These are phyloP conservation scores for Camelus dromedarius DNA, from an alignment of 2,113 vertebrate species.

Conservation along the genomic window DNA sequence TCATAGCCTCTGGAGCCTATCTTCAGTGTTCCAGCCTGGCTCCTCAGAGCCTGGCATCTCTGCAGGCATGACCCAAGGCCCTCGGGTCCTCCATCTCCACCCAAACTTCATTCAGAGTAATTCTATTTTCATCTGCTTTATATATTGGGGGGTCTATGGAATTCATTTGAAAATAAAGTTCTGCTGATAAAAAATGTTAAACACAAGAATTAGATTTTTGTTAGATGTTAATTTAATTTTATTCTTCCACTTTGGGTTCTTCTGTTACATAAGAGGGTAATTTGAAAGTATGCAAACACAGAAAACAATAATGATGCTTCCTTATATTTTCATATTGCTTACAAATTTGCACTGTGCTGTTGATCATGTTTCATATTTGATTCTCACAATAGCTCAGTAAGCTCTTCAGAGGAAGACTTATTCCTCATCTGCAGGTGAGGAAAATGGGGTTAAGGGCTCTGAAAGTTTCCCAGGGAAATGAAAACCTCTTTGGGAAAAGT, in stretches of 20 bases:
- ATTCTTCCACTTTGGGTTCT: neutral
- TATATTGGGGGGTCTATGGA: neutral
- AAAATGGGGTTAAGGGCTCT: neutral
- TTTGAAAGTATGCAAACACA: neutral
- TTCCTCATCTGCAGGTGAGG: neutral
- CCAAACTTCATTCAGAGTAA: neutral
- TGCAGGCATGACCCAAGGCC: neutral
- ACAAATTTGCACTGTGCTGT: neutral
- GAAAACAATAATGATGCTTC: neutral
- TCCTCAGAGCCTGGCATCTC: neutral
- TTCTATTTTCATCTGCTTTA: slow-evolving; percentile 19
- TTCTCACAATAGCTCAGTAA: neutral
- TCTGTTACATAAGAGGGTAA: neutral
- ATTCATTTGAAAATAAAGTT: slow-evolving; percentile 44
- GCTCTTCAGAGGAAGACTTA: neutral
- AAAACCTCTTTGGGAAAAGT: slow-evolving; percentile 19
- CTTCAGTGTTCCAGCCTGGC: neutral
- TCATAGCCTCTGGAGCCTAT: neutral
- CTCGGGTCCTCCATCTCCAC: neutral
- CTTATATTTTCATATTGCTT: neutral
- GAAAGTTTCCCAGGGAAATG: slow-evolving; percentile 18
- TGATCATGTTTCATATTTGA: neutral
- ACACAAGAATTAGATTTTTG: slow-evolving; percentile 8
- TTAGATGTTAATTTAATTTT: slow-evolving; percentile 33
- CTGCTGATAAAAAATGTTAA: slow-evolving; percentile 4